Base-by-base conservation (phyloP, 2,797 vertebrate genomes). In the Crypturellus tataupa region DNA sequence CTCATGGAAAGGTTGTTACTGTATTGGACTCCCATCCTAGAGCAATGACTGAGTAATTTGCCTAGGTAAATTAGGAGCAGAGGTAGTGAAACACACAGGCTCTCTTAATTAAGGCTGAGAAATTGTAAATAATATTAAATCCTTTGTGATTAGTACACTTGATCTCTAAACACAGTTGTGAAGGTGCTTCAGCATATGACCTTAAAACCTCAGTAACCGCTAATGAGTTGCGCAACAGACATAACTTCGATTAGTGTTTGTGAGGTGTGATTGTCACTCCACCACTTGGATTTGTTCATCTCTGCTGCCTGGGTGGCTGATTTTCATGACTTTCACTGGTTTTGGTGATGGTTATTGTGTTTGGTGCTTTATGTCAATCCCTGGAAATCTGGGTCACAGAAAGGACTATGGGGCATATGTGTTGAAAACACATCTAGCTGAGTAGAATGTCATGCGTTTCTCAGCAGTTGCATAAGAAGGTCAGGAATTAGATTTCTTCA, bases 391-490 rank as follows among this genome's bases (percentile, higher is more conserved):
- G 12, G 4, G 9, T 10, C 31, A 11, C 42, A 46, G 35, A 23
- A 27, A 31, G 4, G 64, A 33, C 18, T 1, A 2, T 19, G 12
- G 27, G 4, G 25, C 10, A 2, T 4, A 7, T 0, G 0, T n/a
- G 19, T n/a, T 31, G 35, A 14, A 42, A 29, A 51, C 69, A 7
- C 9, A 12, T 9, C 33, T 8, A 1, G 20, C 19, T 72, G 0
- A 2, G 23, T 27, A 35, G 21, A 29, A 39, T 42, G 31, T 20
- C 0, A 0, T 27, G 40, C 10, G 4, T 20, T 33, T 47, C 53
- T 56, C 20, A 1, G 55, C 10, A 59, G 46, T 18, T n/a, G 5
- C 0, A 3, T 8, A 4, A 23, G 2, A 31, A 47, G 76, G 31
- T 9, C 12, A 35, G 39, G 13, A 58, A 16, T 0, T 7, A 63